These are phyloP conservation scores for Apis florea DNA, from an alignment of 1,140 invertebrate genomes.

Conservation along the genomic window DNA sequence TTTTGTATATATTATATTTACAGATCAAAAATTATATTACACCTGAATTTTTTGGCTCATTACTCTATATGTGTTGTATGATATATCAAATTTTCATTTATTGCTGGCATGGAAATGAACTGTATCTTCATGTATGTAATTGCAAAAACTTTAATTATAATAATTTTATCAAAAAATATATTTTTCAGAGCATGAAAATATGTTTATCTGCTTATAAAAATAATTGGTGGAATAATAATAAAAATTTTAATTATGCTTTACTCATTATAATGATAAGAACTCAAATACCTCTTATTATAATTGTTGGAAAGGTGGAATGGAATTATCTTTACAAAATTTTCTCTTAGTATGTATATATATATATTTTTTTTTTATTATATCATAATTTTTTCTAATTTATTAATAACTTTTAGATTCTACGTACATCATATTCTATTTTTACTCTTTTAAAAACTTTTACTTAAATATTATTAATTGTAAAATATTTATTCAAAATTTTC, in stretches of 20 bases:
- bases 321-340: constrained; percentile 73
- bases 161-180: not conserved
- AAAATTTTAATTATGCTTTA: constrained; percentile 72
- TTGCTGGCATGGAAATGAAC: constrained; percentile 81
- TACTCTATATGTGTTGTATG: constrained; percentile 79
- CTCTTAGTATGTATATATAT: constrained; percentile 43
- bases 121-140: constrained; percentile 76
- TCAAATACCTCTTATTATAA: constrained; percentile 75
- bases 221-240: constrained; percentile 77
- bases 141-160: not conserved
- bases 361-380: not conserved
- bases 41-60: constrained; percentile 77
- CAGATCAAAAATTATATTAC: constrained; percentile 68
- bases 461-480: not conserved
- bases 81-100: constrained; percentile 81
- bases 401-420: constrained; percentile 60
- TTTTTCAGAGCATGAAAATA: constrained; percentile 74
- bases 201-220: constrained; percentile 74
- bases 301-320: constrained; percentile 79
- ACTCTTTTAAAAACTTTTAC: constrained; percentile 62
- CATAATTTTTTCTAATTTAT: not conserved
- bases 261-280: constrained; percentile 78
- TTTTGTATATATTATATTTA: constrained; percentile 14
- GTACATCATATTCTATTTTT: constrained; percentile 69
- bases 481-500: constrained; percentile 16